Conservation (phyloP, 2,797 vertebrate species). For the Myotis findleyi region DNA sequence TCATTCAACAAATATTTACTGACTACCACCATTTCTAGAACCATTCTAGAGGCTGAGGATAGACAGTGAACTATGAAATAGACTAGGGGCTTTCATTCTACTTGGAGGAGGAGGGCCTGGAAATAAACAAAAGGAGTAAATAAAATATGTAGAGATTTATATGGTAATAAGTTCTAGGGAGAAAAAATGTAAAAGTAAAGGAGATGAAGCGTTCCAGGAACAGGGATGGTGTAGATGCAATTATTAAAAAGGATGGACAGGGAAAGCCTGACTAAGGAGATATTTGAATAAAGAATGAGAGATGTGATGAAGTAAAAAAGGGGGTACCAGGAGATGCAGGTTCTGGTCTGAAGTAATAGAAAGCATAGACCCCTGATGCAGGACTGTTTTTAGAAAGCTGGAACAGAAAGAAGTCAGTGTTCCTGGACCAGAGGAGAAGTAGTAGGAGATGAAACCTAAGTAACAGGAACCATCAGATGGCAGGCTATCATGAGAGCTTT, state of each 20-base stretch:
- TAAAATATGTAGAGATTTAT: conserved; percentile 4
- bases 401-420: not conserved
- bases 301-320: not conserved
- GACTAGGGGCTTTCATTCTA: not conserved
- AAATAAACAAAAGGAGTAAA: not conserved
- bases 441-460: not conserved
- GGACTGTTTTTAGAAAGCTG: not conserved
- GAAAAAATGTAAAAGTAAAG: not conserved
- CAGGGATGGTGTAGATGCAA: not conserved
- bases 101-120: not conserved
- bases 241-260: not conserved
- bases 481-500: not conserved
- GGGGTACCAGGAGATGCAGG: not conserved
- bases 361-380: not conserved
- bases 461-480: not conserved
- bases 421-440: not conserved
- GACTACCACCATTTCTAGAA: not conserved
- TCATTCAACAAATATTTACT: not conserved
- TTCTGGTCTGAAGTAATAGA: not conserved
- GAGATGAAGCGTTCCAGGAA: not conserved
- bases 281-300: not conserved
- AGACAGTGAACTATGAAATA: not conserved
- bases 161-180: not conserved
- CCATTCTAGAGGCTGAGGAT: not conserved
- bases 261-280: not conserved